Percentiles rank a stretch among this genome's conserved stretches.
These are phyloP conservation scores for Nectonema munidae DNA, from an alignment of 2,888 invertebrate genomes.

Conservation along the genomic window DNA sequence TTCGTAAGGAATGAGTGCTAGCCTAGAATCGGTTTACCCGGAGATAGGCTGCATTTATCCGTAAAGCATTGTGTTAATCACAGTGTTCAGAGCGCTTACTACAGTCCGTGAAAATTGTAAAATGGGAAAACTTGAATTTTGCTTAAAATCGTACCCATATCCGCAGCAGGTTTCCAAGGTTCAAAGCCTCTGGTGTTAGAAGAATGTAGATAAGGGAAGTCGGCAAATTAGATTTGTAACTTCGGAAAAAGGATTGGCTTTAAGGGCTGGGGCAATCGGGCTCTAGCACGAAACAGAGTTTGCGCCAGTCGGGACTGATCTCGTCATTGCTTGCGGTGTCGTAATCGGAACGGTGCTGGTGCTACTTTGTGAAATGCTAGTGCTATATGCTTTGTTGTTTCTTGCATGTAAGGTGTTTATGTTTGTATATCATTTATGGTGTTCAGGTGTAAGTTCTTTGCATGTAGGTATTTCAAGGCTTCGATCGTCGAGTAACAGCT, in stretches of 20 bases:
- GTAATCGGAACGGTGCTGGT: constrained; percentile 17
- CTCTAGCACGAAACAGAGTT: constrained; percentile 27
- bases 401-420: too few relatives aligned
- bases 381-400: constrained; percentile 18
- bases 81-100: too few relatives aligned
- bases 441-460: constrained; percentile 13
- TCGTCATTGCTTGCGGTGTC: constrained; percentile 19
- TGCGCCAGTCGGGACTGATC: constrained; percentile 20
- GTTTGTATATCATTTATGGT: too few relatives aligned
- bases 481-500: constrained; percentile 29
- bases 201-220: constrained; percentile 37
- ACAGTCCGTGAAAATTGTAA: constrained; percentile 26
- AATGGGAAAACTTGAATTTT: constrained; percentile 23
- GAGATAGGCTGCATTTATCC: too few relatives aligned
- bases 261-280: constrained; percentile 34
- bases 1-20: constrained; percentile 24
- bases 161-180: constrained; percentile 43
- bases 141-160: constrained; percentile 34
- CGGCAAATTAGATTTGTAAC: constrained; percentile 33
- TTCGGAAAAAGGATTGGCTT: constrained; percentile 39
- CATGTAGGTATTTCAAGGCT: constrained; percentile 20
- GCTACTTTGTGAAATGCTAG: constrained; percentile 21
- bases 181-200: constrained; percentile 35
- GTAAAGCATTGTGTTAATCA: too few relatives aligned
- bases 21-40: too few relatives aligned